Conservation (phyloP, 2,113 vertebrate species). For the Aegotheles bennettii region DNA sequence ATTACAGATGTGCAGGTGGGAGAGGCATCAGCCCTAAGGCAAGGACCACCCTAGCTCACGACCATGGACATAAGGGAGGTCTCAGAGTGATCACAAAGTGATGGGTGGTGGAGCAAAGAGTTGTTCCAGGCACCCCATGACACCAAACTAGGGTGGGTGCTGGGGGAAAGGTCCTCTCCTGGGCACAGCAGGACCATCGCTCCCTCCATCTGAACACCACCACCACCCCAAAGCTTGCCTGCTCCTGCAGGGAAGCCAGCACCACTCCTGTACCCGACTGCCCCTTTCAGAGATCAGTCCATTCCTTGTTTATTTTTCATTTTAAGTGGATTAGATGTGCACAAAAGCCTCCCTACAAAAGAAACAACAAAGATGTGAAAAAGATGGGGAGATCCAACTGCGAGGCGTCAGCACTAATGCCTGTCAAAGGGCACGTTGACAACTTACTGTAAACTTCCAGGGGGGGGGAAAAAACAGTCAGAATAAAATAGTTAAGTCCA, state of each 20-base stretch:
- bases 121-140: neutral
- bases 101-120: neutral
- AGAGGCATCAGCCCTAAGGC: neutral
- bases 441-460: slow-evolving; percentile 23
- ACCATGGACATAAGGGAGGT: neutral
- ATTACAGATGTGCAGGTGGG: fast-evolving
- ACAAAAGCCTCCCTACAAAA: neutral
- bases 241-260: neutral
- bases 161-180: neutral
- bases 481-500: slow-evolving; percentile 23
- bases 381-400: slow-evolving; percentile 1
- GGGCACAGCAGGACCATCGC: fast-evolving
- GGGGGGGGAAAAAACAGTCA: neutral
- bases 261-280: fast-evolving
- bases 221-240: fast-evolving
- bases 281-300: neutral
- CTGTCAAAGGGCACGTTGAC: neutral
- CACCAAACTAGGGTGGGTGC: neutral
- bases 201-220: no score
- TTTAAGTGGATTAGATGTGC: neutral
- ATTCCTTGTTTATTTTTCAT: neutral
- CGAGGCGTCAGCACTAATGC: neutral
- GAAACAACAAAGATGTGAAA: neutral
- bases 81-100: neutral
- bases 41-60: fast-evolving